These are phyloP conservation scores for Heliconius hermathena DNA, from an alignment of 1,140 invertebrate species.

Conservation along the genomic window DNA sequence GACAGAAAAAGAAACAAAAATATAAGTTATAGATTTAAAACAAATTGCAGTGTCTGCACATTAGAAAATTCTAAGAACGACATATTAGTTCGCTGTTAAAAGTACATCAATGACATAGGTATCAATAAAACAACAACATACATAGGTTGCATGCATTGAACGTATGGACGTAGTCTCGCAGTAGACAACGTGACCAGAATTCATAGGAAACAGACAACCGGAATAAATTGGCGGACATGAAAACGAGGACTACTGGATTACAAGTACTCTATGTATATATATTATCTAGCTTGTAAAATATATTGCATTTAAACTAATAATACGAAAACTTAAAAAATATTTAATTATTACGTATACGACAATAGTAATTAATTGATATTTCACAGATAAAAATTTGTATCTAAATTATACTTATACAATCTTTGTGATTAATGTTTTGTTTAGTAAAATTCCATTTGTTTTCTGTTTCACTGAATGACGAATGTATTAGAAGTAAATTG, in stretches of 20 bases:
- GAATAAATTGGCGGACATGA: constrained; percentile 32
- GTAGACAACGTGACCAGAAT: constrained; percentile 52
- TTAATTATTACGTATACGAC: background rate
- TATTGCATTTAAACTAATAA: background rate
- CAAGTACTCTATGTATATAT: background rate
- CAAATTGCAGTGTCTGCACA: background rate
- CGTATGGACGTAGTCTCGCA: constrained; percentile 20
- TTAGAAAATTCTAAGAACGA: constrained; percentile 23
- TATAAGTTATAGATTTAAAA: background rate
- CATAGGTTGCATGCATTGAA: constrained; percentile 9
- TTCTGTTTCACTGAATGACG: background rate
- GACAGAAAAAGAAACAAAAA: background rate
- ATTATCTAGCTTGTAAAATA: background rate
- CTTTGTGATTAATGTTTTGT: background rate
- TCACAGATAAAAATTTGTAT: background rate
- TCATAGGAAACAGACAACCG: constrained; percentile 51
- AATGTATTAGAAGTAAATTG: background rate
- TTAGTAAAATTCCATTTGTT: background rate
- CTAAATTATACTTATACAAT: background rate
- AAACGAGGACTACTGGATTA: constrained; percentile 20
- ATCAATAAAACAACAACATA: constrained; percentile 7
- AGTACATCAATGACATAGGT: constrained; percentile 5
- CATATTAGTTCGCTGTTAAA: constrained; percentile 13
- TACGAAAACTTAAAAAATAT: background rate
- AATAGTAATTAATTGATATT: background rate